These are phyloP conservation scores for Aphelinus atriplicis DNA, from an alignment of 1,140 invertebrate genomes.

Conservation along the genomic window DNA sequence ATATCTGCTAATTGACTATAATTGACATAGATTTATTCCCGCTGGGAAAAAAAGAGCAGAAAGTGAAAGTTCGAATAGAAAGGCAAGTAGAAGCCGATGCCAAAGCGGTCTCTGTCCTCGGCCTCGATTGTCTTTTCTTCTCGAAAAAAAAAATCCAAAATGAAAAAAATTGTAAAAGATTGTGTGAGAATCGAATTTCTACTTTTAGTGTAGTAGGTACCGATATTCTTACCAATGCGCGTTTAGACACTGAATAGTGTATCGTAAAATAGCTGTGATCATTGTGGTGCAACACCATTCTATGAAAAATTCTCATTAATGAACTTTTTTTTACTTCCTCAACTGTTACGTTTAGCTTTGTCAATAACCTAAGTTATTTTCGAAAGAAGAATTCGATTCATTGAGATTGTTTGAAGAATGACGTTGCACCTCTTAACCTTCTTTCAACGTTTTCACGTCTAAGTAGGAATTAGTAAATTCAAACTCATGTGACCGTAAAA, in stretches of 20 bases:
- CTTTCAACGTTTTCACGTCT: slow-evolving; percentile 34
- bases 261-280: slow-evolving; percentile 43
- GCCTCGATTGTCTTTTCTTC: slow-evolving; percentile 1
- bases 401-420: slow-evolving; percentile 20
- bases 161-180: neutral
- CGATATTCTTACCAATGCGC: slow-evolving; percentile 32
- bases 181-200: slow-evolving; percentile 31
- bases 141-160: slow-evolving; percentile 23
- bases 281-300: slow-evolving; percentile 21
- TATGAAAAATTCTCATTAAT: slow-evolving; percentile 1
- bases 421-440: slow-evolving; percentile 8
- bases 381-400: slow-evolving; percentile 4
- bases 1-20: no score
- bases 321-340: slow-evolving; percentile 26
- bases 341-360: no score
- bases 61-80: neutral
- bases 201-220: slow-evolving; percentile 29
- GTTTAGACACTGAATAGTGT: slow-evolving; percentile 31
- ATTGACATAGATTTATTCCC: no score
- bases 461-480: slow-evolving; percentile 32
- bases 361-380: slow-evolving; percentile 21
- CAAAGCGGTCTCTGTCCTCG: slow-evolving; percentile 19
- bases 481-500: slow-evolving; percentile 26
- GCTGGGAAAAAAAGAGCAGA: slow-evolving; percentile 5
- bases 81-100: slow-evolving; percentile 9